Base-by-base conservation (phyloP, 1,140 invertebrate genomes). In the Orchesella cincta region DNA sequence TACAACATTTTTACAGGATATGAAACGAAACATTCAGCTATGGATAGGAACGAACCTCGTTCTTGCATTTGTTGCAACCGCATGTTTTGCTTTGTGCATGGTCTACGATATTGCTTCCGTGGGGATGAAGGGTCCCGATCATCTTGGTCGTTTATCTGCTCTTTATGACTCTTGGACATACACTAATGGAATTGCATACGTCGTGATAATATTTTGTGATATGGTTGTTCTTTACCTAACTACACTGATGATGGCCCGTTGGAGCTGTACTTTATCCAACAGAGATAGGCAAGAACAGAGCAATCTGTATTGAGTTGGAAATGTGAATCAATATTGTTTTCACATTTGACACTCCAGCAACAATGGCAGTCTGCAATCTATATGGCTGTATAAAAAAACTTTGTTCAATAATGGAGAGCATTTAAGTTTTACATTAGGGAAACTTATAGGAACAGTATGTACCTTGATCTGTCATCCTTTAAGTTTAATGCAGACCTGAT, bases 31-130 rank as follows among this genome's bases (percentile, higher is more conserved):
- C 29, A 73, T 73, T 14, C 34, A 73, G 36, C 36, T 73, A 3
- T 73, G 71, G 71, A 73, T 73, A 26, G 71, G 71, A 29, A 73
- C 71, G 16, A 73, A 73, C 46, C 39, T 51, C 71, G 39, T 73
- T 5, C 36, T 73, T 1, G 23, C 39, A 14, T 46, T 73, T 39
- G 34, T 73, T 3, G 71, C 71, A 1, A 28, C 28, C 2, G 18
- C 34, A 2, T 73, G 71, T 35, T 73, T 73, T 26, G 71, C 39
- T 1, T 26, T 73, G 20, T 8, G 14, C 20, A 39, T 73, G 35
- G 29, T 73, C 23, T 73, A 73, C 36, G 23, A 51, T 5, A 46
- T 73, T 36, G 71, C 2, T 16, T 23, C 71, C 14, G 71, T 73
- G 34, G 71, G 71, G 23, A 51, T 73, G 71, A 73, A 51, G 29